Evolutionary conservation across 2,113 vertebrate genomes (phyloP), one percentile per base, ranked within the genome.

Genomic region (Gambusia holbrooki): DNA sequence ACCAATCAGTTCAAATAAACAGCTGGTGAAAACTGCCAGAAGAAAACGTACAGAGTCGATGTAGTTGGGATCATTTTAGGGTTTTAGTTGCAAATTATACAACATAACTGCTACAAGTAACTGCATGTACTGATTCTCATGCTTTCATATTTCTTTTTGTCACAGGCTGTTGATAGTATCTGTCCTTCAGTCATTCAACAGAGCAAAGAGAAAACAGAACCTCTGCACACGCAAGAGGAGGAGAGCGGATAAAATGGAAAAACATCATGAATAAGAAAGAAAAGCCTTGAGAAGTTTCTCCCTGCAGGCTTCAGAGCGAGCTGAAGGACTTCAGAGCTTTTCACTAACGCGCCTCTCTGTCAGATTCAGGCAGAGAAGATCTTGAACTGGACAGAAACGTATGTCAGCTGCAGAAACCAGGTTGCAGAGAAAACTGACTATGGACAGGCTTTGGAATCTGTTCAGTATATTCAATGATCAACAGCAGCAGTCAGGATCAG

Each of bases 331-430:
- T 73, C 35, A 15, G 40, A 42, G 40, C 14, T 42, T 42, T 79
- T 84, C 66, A 79, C 67, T 1, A 0, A 62, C 66, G 51, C 71
- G 51, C 68, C 69, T 61, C 73, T 33, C 0, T 32, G 54, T 78
- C 73, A 35, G 5, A 5, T 62, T 69, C 33, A 1, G 14, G 19
- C 28, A 25, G 22, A 74, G 78, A 76, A 76, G 83, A 79, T 84
- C 85, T 84, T 82, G 84, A 73, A 70, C 62, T 25, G 70, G 78
- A 77, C 70, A 77, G 72, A 84, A 80, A 76, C 66, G 1, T 61
- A 67, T 66, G 81, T 73, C 72, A 75, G 68, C 76, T 70, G 67
- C 30, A 73, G 29, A 51, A 74, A 80, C 76, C 77, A 73, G 75
- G 58, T 66, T 14, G 48, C 70, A 0, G 4, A 3, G 72, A 28